Evolutionary conservation across 2,113 vertebrate species (phyloP).

Genomic region (Hippolais icterina): DNA sequence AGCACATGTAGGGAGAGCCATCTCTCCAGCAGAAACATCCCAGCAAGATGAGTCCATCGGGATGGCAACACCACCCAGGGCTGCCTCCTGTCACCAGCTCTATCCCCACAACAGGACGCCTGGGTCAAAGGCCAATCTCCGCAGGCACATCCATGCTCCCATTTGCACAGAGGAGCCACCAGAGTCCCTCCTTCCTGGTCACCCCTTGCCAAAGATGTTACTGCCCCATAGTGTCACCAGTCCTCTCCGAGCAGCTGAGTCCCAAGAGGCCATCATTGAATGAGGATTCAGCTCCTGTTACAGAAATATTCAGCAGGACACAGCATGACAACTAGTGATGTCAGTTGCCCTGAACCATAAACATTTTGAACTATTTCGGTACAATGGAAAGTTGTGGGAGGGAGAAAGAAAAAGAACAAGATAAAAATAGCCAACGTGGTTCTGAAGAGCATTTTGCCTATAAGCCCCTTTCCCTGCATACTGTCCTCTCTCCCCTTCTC

Average conservation of each 20-base stretch:
- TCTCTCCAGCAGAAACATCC: not conserved
- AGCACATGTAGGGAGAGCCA: accelerated
- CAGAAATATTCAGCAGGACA: not conserved
- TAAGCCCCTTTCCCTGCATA: not conserved
- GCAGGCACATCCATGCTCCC: not conserved
- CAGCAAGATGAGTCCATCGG: not conserved
- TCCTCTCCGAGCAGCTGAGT: not conserved
- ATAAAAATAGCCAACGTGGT: constrained; percentile 22
- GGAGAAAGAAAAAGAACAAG: constrained; percentile 35
- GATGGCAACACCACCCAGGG: not conserved
- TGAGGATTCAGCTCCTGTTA: not conserved
- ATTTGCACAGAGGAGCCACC: accelerated
- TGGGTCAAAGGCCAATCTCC: not conserved
- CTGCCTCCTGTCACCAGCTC: not conserved
- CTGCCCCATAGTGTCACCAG: not conserved
- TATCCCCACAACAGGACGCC: not conserved
- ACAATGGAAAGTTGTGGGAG: constrained; percentile 50
- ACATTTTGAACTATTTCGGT: constrained; percentile 61
- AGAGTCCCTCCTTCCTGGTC: not conserved
- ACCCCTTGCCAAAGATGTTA: not conserved
- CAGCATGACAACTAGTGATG: not conserved
- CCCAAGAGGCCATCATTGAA: not conserved
- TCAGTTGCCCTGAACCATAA: constrained; percentile 35
- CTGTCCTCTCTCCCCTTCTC: not conserved
- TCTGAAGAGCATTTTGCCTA: not conserved